Conservation (phyloP, 2,888 invertebrate species). For the Pelosia muscerda region DNA sequence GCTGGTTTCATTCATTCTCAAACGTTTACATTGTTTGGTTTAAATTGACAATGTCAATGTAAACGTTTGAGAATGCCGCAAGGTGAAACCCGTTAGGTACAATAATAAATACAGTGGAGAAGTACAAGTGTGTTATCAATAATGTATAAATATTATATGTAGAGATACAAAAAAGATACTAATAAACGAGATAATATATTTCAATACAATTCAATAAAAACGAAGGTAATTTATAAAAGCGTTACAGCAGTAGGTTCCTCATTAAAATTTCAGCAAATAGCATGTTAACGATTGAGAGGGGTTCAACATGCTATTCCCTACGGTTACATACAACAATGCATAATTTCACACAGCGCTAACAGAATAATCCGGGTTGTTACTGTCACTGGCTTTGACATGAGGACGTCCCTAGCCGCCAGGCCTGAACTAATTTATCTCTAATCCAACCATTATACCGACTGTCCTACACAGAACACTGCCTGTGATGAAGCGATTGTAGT, state of each 20-base stretch:
- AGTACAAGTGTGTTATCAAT: too few relatives aligned
- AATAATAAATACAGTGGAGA: too few relatives aligned
- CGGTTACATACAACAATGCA: background rate
- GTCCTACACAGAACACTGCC: conserved; percentile 33
- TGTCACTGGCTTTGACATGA: conserved; percentile 38
- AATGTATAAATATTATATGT: too few relatives aligned
- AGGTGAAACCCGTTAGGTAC: too few relatives aligned
- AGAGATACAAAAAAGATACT: background rate
- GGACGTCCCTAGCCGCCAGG: conserved; percentile 7
- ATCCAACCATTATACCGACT: conserved; percentile 19
- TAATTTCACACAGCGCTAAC: conserved; percentile 2
- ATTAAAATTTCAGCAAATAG: background rate
- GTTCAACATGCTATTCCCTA: conserved; percentile 3
- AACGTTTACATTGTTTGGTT: too few relatives aligned
- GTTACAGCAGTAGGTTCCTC: background rate
- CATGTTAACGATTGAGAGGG: background rate
- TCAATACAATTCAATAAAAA: background rate
- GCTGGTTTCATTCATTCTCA: too few relatives aligned
- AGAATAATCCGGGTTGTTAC: conserved; percentile 20
- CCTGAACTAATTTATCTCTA: conserved; percentile 32
- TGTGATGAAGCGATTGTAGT: conserved; percentile 10
- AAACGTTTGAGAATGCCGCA: too few relatives aligned
- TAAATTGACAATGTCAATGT: too few relatives aligned
- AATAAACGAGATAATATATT: background rate
- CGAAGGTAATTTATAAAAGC: background rate